Percentiles rank a stretch among this genome's conserved stretches.
Evolutionary conservation across 2,797 vertebrate species (phyloP).

Genomic region (Parauchenoglanis punctatus): DNA sequence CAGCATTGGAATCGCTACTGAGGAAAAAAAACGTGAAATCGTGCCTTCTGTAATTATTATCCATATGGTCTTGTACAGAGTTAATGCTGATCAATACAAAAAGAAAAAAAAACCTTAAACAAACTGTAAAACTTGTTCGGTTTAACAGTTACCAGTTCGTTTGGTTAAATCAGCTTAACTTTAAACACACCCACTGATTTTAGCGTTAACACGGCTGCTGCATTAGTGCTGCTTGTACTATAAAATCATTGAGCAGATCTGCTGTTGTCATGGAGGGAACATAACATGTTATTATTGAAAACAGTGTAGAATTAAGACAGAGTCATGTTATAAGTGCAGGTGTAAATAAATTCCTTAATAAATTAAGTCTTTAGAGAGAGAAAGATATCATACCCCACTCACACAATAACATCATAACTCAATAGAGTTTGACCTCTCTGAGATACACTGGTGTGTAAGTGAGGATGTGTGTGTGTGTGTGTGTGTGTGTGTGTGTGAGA

Average conservation of each 20-base stretch:
- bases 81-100: not conserved
- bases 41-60: not conserved
- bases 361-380: not conserved
- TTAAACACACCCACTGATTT: not conserved
- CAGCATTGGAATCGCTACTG: not conserved
- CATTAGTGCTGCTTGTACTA: not conserved
- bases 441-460: conserved; percentile 1
- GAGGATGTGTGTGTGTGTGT: not conserved
- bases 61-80: not conserved
- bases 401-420: conserved; percentile 30
- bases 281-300: not conserved
- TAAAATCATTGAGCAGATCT: not conserved
- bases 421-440: conserved; percentile 30
- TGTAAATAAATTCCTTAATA: not conserved
- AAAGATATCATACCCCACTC: not conserved
- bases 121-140: not conserved
- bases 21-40: not conserved
- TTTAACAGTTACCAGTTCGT: not conserved
- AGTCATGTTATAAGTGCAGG: not conserved
- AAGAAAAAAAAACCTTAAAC: not conserved
- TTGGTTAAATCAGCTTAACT: not conserved
- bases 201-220: not conserved
- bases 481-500: not conserved
- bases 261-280: not conserved
- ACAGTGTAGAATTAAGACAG: not conserved